phyloP scores from a whole-genome alignment of 2,888 invertebrate species.

The Mamestra brassicae region DNA sequence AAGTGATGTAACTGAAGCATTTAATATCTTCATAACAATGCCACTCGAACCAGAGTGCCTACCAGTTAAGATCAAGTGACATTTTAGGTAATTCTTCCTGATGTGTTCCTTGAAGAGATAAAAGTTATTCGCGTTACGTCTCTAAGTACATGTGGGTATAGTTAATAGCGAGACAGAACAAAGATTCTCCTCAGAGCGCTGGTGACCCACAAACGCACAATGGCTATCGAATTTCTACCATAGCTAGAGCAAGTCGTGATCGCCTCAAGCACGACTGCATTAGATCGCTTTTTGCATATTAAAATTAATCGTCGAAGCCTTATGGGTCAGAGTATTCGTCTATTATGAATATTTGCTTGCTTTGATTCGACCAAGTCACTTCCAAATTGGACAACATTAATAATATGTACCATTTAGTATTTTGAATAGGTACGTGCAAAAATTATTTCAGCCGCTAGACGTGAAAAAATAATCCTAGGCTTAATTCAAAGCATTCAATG shows the following conservation, averaged over 20 bases:
- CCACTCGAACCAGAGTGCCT: conserved; percentile 24
- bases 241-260: conserved; percentile 75
- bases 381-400: background rate
- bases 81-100: conserved; percentile 21
- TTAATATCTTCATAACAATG: conserved; percentile 35
- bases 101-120: conserved; percentile 35
- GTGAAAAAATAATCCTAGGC: background rate
- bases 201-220: conserved; percentile 84
- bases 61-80: conserved; percentile 20
- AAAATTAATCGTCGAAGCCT: conserved; percentile 74
- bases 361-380: background rate
- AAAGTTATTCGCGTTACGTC: conserved; percentile 26
- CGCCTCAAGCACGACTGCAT: conserved; percentile 74
- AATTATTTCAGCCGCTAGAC: conserved; percentile 4
- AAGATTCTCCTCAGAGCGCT: conserved; percentile 70
- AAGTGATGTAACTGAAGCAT: conserved; percentile 32
- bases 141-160: conserved; percentile 26
- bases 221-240: conserved; percentile 83
- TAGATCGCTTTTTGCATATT: conserved; percentile 74
- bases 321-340: conserved; percentile 15
- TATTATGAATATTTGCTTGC: conserved; percentile 13
- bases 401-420: background rate
- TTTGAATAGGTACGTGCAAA: background rate
- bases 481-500: background rate
- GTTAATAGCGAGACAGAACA: conserved; percentile 65